Evolutionary conservation across 1,140 invertebrate genomes (phyloP), one percentile per base, ranked within the genome.

Genomic region (Calycopis cecrops): DNA sequence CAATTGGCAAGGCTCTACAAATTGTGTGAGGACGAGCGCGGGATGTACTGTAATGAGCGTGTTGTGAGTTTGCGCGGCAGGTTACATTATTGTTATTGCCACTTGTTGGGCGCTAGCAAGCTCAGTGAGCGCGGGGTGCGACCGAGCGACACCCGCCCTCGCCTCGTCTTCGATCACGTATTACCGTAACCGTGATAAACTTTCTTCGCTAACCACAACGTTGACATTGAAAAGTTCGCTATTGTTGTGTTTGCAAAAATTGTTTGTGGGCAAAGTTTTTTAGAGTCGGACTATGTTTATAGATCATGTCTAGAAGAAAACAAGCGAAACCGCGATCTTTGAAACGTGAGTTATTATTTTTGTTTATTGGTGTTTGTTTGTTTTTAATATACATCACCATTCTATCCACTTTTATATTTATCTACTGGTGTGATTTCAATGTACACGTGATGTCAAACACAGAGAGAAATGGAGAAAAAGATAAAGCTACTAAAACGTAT

Each of bases 71-170:
- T 88, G 87, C 87, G 87, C 87, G 76, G 58, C 69, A 73, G 67
- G 71, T 69, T 68, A 71, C 69, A 71, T 71, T 74, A 71, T 73
- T 82, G 75, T 82, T 83, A 73, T 74, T 72, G 76, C 84, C 85
- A 88, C 87, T 88, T 88, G 87, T 88, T 88, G 87, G 85, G 83
- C 79, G 84, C 83, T 77, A 78, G 59, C 64, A 66, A 72, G 65
- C 68, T 85, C 81, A 73, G 79, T 74, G 65, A 76, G 69, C 76
- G 78, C 79, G 76, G 72, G 76, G 72, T 78, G 79, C 68, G 60
- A 62, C 71, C 76, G 72, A 77, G 79, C 68, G 60, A 62, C 71
- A 71, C 69, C 69, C 74, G 72, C 60, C 69, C 70, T 28, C 71
- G 61, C 63, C 67, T 65, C 63, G 62, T 72, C 59, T 65, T 49